phyloP scores from a whole-genome alignment of 2,113 vertebrate species.

The Anhinga rufa region DNA sequence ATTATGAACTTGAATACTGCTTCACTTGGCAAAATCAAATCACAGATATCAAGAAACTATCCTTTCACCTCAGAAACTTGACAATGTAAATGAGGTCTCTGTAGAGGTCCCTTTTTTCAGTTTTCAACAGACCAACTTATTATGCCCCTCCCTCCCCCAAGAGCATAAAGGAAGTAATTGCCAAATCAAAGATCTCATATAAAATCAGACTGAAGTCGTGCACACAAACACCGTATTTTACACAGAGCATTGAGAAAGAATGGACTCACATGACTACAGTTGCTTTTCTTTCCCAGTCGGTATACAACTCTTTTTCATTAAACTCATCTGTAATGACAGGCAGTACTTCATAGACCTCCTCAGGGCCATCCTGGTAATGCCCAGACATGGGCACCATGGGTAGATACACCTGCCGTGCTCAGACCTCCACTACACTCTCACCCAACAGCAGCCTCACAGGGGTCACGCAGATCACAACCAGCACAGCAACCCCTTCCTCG shows the following conservation, averaged over 20 bases:
- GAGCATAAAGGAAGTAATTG: neutral
- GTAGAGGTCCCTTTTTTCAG: neutral
- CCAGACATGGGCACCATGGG: neutral
- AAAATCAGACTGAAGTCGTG: neutral
- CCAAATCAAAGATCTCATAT: neutral
- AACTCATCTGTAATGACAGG: neutral
- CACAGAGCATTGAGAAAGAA: neutral
- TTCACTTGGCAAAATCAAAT: neutral
- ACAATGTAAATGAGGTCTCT: neutral
- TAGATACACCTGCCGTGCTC: neutral
- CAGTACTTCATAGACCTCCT: neutral
- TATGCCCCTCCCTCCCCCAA: no score
- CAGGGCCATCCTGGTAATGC: neutral
- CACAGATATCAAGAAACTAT: neutral
- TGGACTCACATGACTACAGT: neutral
- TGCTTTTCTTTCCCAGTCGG: no score
- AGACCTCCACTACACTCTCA: neutral
- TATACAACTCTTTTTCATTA: no score
- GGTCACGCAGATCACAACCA: neutral
- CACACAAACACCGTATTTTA: neutral
- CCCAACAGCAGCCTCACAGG: neutral
- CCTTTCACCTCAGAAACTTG: neutral
- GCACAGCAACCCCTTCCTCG: fast-evolving
- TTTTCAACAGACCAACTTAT: neutral
- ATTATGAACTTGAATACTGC: neutral